Base-by-base conservation (phyloP, 2,888 invertebrate genomes). In the Petrolisthes manimaculis region DNA sequence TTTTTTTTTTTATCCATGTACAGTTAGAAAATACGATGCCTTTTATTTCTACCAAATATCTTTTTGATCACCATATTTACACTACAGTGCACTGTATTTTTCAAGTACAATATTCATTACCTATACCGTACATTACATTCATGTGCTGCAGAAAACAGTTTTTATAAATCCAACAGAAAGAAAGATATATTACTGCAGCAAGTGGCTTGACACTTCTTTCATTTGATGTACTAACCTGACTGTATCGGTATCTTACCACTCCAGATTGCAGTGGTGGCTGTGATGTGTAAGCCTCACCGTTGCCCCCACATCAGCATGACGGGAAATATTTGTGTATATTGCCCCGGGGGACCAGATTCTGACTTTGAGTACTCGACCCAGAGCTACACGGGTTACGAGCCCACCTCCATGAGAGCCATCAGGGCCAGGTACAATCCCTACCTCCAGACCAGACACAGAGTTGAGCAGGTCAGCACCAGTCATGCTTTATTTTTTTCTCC, bases 351-450 rank as follows among this genome's bases (percentile, higher is more conserved):
- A 0, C 99, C 99, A 0, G 99, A 99, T 93, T 99, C 99, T 4
- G 99, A 99, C 94, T 99, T 99, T 93, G 99, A 99, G 94, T 99
- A 99, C 93, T 99, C 99, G 0, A 99, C 99, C 0, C 99, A 99
- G 93, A 99, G 99, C 87, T 99, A 99, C 93, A 99, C 99, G 0
- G 99, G 99, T 0, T 97, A 97, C 92, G 97, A 99, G 94, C 99
- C 99, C 0, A 99, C 99, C 0, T 99, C 99, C 0, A 99, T 99
- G 99, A 94, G 99, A 92, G 99, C 99, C 0, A 99, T 99, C 91
- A 94, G 99, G 91, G 99, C 99, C 0, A 95, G 99, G 84, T 99
- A 99, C 93, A 97, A 99, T 94, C 99, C 99, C 0, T 99, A 97
- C 93, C 93, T 99, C 86, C 99, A 99, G 93, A 97, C 98, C 0